Conservation (phyloP, 2,888 invertebrate genomes). For the Seira sanloemensis region DNA sequence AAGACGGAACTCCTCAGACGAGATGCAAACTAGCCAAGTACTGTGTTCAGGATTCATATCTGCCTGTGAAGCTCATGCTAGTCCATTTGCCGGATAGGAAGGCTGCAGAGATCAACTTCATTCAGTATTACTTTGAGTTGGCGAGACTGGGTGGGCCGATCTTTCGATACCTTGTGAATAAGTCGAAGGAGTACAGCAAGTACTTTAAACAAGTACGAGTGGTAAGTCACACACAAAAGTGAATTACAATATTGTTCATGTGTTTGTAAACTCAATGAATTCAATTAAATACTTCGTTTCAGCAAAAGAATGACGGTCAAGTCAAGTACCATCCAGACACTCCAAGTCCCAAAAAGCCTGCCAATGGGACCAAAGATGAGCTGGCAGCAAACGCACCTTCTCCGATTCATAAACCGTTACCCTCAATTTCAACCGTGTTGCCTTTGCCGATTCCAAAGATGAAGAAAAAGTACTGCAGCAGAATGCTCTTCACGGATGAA, state of each 20-base stretch:
- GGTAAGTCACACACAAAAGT: slow-evolving; percentile 26
- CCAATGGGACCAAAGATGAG: neutral
- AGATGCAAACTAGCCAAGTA: slow-evolving; percentile 62
- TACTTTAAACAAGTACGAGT: slow-evolving; percentile 49
- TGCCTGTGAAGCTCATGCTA: slow-evolving; percentile 33
- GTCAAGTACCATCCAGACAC: slow-evolving; percentile 41
- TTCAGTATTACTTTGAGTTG: slow-evolving; percentile 30
- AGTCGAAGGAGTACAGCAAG: slow-evolving; percentile 39
- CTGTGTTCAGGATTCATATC: slow-evolving; percentile 64
- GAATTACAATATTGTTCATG: neutral
- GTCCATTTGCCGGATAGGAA: slow-evolving; percentile 21
- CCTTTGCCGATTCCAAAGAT: neutral
- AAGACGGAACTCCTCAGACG: slow-evolving; percentile 49
- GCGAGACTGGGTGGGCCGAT: slow-evolving; percentile 30
- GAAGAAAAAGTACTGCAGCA: neutral
- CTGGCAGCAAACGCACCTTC: neutral
- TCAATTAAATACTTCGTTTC: neutral
- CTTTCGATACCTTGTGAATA: slow-evolving; percentile 44
- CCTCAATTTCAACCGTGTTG: neutral
- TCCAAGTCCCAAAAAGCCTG: slow-evolving; percentile 36
- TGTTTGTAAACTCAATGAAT: too few relatives aligned
- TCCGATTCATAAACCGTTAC: neutral
- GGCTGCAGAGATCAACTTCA: neutral
- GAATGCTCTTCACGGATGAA: slow-evolving; percentile 33
- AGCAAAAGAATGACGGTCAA: slow-evolving; percentile 48